phyloP scores from a whole-genome alignment of 30 jellyfish, hydroid and myxozoan species.

The Pelagia noctiluca region DNA sequence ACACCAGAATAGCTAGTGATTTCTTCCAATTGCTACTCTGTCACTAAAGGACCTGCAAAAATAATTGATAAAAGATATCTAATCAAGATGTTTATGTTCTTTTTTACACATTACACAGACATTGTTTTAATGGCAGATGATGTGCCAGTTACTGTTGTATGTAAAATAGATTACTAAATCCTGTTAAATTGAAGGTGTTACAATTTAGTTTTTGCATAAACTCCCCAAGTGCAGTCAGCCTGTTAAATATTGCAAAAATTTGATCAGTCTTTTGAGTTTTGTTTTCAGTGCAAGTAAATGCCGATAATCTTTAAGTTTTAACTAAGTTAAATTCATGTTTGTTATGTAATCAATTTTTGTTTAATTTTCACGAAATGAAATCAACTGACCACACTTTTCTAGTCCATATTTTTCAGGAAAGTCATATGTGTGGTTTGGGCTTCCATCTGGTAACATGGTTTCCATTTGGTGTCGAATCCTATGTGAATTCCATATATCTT shows the following conservation, averaged over 20 bases:
- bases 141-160: neutral
- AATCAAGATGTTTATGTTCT: neutral
- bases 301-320: neutral
- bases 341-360: neutral
- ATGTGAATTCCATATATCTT: constrained; percentile 17
- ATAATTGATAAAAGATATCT: neutral
- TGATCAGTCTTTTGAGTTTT: too few species aligned
- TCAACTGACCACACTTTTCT: constrained; percentile 6
- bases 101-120: neutral
- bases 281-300: neutral
- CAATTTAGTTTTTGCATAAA: too few species aligned
- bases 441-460: constrained; percentile 18
- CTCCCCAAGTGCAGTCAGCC: too few species aligned
- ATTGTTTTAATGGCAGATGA: neutral
- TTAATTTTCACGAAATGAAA: neutral
- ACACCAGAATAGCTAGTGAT: constrained; percentile 1
- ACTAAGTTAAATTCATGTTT: neutral
- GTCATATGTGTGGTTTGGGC: neutral
- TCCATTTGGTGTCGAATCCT: constrained; percentile 13
- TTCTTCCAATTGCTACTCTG: neutral
- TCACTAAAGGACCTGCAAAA: neutral
- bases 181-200: neutral
- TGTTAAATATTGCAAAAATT: too few species aligned
- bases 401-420: constrained; percentile 19
- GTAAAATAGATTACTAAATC: neutral